Percentiles rank a stretch among this genome's conserved stretches.
phyloP scores from a whole-genome alignment of 2,113 vertebrate species.

The Andinoacara biseriatus region DNA sequence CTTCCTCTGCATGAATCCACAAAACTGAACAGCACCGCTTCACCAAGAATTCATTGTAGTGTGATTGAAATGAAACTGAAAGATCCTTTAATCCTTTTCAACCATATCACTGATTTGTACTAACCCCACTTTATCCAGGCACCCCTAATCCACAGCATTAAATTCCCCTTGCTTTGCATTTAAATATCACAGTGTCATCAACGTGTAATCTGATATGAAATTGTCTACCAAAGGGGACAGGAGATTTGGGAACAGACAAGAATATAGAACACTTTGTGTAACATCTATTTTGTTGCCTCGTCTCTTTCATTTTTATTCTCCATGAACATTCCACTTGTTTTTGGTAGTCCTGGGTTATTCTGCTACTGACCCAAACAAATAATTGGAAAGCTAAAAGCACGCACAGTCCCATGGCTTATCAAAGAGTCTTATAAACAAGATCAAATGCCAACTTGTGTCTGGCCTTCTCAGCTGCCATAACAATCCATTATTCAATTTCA shows the following conservation, averaged over 20 bases:
- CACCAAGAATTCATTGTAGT: constrained; percentile 10
- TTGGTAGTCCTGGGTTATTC: constrained; percentile 11
- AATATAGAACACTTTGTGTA: neutral
- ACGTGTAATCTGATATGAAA: constrained; percentile 44
- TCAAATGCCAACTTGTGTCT: constrained; percentile 42
- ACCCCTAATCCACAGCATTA: constrained; percentile 47
- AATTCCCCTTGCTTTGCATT: constrained; percentile 34
- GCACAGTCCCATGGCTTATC: neutral
- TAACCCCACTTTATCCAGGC: constrained; percentile 50
- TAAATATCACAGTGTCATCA: constrained; percentile 46
- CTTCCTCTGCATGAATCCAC: constrained; percentile 37
- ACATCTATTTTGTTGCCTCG: constrained; percentile 10
- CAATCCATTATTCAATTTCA: constrained; percentile 44
- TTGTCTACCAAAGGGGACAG: constrained; percentile 12
- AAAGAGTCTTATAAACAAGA: constrained; percentile 25
- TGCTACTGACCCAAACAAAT: constrained; percentile 26
- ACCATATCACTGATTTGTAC: constrained; percentile 42
- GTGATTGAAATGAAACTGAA: constrained; percentile 53
- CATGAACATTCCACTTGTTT: neutral
- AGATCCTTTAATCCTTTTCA: constrained; percentile 58
- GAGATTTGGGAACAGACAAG: neutral
- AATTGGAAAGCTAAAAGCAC: constrained; percentile 34
- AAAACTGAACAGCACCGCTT: constrained; percentile 22
- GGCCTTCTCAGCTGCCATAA: constrained; percentile 24
- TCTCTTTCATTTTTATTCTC: neutral